Conservation (phyloP, 2,797 vertebrate genomes). For the Arnoldichthys spilopterus region DNA sequence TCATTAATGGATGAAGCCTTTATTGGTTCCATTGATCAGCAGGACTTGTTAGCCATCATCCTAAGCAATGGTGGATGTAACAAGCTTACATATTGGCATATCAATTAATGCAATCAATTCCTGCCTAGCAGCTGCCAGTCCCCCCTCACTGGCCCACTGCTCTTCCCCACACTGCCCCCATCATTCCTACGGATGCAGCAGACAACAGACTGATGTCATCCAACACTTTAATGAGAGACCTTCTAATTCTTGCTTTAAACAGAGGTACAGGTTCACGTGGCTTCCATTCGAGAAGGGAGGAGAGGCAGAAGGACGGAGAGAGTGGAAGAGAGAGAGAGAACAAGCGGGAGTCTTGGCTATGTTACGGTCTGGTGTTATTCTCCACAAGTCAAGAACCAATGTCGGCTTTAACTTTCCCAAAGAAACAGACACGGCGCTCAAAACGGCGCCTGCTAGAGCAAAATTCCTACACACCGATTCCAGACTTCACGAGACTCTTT, state of each 20-base stretch:
- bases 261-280: conserved; percentile 37
- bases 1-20: conserved; percentile 99
- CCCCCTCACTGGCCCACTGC: conserved; percentile 63
- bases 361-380: conserved; percentile 34
- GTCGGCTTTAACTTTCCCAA: conserved; percentile 40
- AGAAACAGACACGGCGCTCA: conserved; percentile 30
- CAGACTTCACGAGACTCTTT: conserved; percentile 36
- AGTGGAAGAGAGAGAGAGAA: not conserved
- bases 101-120: conserved; percentile 99
- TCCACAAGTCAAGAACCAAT: conserved; percentile 37
- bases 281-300: not conserved
- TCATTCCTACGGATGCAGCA: conserved; percentile 73
- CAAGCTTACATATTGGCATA: conserved; percentile 99
- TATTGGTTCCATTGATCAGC: conserved; percentile 99
- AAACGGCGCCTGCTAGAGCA: conserved; percentile 43
- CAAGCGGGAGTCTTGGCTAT: conserved; percentile 28
- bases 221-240: conserved; percentile 71
- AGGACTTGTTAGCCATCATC: conserved; percentile 96
- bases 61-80: conserved; percentile 99
- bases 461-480: conserved; percentile 43
- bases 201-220: conserved; percentile 77
- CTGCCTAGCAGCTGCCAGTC: conserved; percentile 93
- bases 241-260: conserved; percentile 58
- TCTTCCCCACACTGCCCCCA: conserved; percentile 57
- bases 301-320: not conserved